Percentiles rank a stretch among this genome's conserved stretches.
Conservation (phyloP, 2,888 invertebrate species). For the Nysson spinosus region DNA sequence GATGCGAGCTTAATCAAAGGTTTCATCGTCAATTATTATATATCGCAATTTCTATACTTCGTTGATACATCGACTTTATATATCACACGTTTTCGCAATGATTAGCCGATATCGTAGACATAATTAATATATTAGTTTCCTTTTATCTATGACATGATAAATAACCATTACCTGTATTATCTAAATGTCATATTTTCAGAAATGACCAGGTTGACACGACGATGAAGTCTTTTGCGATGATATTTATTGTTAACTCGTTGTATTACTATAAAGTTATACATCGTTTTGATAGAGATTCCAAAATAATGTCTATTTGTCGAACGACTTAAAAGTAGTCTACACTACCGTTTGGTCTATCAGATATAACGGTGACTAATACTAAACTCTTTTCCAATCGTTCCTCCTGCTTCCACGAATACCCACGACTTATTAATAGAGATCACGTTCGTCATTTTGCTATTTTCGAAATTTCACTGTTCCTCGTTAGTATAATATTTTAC, state of each 20-base stretch:
- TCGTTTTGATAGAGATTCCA: background rate
- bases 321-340: background rate
- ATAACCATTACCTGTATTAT: no score
- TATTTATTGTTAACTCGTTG: no score
- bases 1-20: constrained; percentile 1
- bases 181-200: no score
- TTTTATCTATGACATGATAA: no score
- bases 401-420: constrained; percentile 37
- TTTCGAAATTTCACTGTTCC: constrained; percentile 3
- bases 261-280: no score
- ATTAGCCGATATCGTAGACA: no score
- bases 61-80: background rate
- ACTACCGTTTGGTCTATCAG: constrained; percentile 16
- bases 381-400: constrained; percentile 24
- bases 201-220: no score
- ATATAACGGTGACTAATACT: constrained; percentile 36
- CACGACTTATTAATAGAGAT: constrained; percentile 39
- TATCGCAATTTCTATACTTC: background rate
- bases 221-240: no score
- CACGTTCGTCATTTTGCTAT: constrained; percentile 10
- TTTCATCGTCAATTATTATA: background rate
- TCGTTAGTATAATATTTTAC: background rate
- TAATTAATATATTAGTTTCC: no score
- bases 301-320: background rate
- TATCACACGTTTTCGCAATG: no score